Evolutionary conservation across 2,113 vertebrate genomes (phyloP), one percentile per base, ranked within the genome.

Genomic region (Podocnemis expansa): DNA sequence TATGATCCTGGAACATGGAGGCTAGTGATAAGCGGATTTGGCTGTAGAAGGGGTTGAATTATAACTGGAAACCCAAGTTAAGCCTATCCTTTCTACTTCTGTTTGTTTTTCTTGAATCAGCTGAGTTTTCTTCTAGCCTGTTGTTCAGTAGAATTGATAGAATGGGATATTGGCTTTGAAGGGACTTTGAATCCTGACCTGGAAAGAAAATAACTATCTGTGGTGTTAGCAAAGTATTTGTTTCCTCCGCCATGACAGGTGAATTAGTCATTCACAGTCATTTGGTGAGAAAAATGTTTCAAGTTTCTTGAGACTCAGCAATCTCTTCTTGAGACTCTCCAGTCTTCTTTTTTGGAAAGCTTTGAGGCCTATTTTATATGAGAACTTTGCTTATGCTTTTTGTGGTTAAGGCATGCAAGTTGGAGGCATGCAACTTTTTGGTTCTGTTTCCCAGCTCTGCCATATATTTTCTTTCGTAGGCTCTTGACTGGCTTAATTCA

Each of bases 301-400:
- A 60, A 45, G 6, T n/a, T 75, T 91, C 89, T 47, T 49, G 52
- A 51, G 21, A 47, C 25, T 60, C 16, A 87, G 7, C 60, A 43
- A 27, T 22, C 6, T 47, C 84, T 76, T 43, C 8, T 49, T 34
- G 78, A 91, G 84, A 89, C 25, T 45, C 87, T 25, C 2, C 22
- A 45, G n/a, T 19, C 34, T 7, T 25, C 76, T 87, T 55, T 80
- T 2, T n/a, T n/a, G 38, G 78, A 91, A 87, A 89, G 31, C 45
- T 89, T 25, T 2, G 27, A 43, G n/a, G 22, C 34, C 9, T 25
- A 80, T 87, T 54, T 80, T 2, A 54, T 22, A 58, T 47, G 41
- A 82, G 47, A 85, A 27, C 38, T 56, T 51, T 17, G 86, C 9
- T 49, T 75, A 60, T 43, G n/a, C 70, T 78, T 94, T 90, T 85